Conservation (phyloP, 1,140 invertebrate genomes). For the Caenorhabditis inopinata region DNA sequence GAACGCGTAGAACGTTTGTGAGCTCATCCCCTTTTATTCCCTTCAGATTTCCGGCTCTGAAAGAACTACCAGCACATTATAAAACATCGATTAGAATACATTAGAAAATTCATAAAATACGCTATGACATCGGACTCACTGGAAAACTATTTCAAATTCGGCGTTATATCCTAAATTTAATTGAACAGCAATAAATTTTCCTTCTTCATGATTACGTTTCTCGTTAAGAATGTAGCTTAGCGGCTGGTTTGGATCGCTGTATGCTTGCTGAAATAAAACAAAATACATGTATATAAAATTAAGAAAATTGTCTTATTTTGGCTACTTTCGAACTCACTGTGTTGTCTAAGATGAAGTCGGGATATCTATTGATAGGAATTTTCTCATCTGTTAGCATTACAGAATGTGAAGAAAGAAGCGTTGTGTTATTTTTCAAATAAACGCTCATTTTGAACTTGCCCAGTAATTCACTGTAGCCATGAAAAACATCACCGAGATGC, state of each 20-base stretch:
- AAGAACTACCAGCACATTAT: background rate
- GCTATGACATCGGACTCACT: too few species aligned
- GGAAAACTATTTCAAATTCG: background rate
- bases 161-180: background rate
- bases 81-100: too few species aligned
- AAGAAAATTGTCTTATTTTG: background rate
- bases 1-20: background rate
- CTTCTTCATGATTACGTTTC: background rate
- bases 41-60: background rate
- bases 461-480: background rate
- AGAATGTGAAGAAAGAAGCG: background rate
- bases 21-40: background rate
- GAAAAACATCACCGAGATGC: conserved; percentile 41
- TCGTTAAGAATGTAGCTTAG: background rate
- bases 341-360: conserved; percentile 1
- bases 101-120: too few species aligned
- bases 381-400: background rate
- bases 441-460: background rate
- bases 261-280: background rate
- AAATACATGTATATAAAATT: background rate
- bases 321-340: background rate
- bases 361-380: background rate
- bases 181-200: conserved; percentile 19
- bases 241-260: background rate
- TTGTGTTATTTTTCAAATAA: background rate